phyloP scores from a whole-genome alignment of 2,797 vertebrate species.

The Sarcophilus harrisii region DNA sequence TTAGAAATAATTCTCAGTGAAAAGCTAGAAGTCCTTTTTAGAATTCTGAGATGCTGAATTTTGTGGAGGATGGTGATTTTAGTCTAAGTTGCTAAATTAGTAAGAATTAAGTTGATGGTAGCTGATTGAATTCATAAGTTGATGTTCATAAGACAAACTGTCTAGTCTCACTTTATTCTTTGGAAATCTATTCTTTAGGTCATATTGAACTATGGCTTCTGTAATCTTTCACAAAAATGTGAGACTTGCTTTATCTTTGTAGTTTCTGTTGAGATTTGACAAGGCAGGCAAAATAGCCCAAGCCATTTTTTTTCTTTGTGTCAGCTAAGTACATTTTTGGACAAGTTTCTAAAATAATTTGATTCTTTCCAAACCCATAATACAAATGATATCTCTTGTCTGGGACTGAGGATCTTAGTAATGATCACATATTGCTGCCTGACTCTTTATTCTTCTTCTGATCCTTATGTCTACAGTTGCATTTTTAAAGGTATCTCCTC shows the following conservation, averaged over 20 bases:
- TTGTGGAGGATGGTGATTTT: slow-evolving; percentile 14
- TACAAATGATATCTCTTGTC: slow-evolving; percentile 67
- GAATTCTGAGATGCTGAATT: slow-evolving; percentile 7
- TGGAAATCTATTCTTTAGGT: neutral
- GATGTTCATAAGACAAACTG: neutral
- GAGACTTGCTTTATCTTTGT: slow-evolving; percentile 60
- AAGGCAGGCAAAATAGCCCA: slow-evolving; percentile 59
- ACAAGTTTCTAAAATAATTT: slow-evolving; percentile 75
- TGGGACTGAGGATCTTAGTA: slow-evolving; percentile 68
- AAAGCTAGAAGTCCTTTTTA: slow-evolving; percentile 25
- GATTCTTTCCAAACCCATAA: slow-evolving; percentile 72
- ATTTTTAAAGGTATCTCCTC: slow-evolving; percentile 22
- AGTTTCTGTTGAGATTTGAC: slow-evolving; percentile 61
- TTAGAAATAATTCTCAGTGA: slow-evolving; percentile 29
- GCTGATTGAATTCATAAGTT: slow-evolving; percentile 13
- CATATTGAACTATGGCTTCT: neutral
- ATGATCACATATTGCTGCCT: slow-evolving; percentile 56
- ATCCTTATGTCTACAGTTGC: slow-evolving; percentile 38
- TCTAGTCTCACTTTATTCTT: slow-evolving; percentile 26
- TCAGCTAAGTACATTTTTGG: slow-evolving; percentile 79
- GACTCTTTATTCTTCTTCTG: slow-evolving; percentile 50
- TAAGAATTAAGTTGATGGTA: neutral
- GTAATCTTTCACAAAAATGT: slow-evolving; percentile 57
- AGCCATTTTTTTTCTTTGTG: slow-evolving; percentile 62
- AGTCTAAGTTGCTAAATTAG: neutral